Conservation (phyloP, 2,797 vertebrate species). For the Paratrypauchen microcephalus region DNA sequence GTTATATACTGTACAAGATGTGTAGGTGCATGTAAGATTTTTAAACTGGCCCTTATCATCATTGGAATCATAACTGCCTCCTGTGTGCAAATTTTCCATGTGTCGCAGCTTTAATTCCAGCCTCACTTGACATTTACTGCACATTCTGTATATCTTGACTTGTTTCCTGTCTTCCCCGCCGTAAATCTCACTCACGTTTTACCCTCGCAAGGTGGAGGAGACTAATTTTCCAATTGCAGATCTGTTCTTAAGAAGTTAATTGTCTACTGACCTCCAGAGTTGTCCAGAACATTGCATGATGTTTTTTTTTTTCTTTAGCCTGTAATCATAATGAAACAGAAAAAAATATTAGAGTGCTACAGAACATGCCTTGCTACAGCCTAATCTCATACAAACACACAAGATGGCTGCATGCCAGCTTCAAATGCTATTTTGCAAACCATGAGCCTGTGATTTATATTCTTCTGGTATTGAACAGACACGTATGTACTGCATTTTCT, state of each 20-base stretch:
- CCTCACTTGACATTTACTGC: slow-evolving; percentile 54
- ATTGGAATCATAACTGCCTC: slow-evolving; percentile 11
- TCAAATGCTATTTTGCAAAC: slow-evolving; percentile 32
- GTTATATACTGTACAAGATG: no score
- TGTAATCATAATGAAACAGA: slow-evolving; percentile 61
- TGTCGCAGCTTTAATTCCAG: slow-evolving; percentile 29
- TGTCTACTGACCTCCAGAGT: slow-evolving; percentile 60
- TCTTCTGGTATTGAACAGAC: slow-evolving; percentile 20
- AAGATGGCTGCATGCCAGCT: slow-evolving; percentile 22
- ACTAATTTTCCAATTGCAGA: slow-evolving; percentile 66
- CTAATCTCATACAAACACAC: slow-evolving; percentile 56
- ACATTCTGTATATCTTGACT: slow-evolving; percentile 42
- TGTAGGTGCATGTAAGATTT: no score
- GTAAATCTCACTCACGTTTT: slow-evolving; percentile 30
- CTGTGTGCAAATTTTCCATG: slow-evolving; percentile 9
- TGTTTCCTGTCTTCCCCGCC: slow-evolving; percentile 9
- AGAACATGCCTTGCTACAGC: slow-evolving; percentile 51
- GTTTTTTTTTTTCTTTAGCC: slow-evolving; percentile 59
- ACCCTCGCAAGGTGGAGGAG: slow-evolving; percentile 38
- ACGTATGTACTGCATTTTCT: slow-evolving; percentile 26
- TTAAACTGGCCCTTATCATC: slow-evolving; percentile 20
- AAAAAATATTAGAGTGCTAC: slow-evolving; percentile 43
- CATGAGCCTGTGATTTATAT: slow-evolving; percentile 48
- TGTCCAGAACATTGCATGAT: slow-evolving; percentile 32
- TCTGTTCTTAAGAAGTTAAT: slow-evolving; percentile 71